A percentile compares a stretch with the other conserved stretches of the same genome.
Conservation (phyloP, 2,888 invertebrate species). For the Myopa testacea region DNA sequence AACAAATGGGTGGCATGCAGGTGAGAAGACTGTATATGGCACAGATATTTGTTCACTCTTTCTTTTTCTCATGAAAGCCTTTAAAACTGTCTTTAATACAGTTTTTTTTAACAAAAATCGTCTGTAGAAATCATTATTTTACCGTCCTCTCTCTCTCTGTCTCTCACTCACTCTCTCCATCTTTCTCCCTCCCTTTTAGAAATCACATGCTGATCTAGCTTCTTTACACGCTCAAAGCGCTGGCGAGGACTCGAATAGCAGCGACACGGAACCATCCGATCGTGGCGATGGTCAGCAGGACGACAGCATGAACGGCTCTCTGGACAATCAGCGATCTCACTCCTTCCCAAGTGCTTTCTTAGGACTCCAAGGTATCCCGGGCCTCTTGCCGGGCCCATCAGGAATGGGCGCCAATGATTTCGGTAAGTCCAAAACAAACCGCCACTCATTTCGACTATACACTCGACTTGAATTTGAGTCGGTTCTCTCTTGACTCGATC, state of each 20-base stretch:
- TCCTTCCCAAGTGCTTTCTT: constrained; percentile 84
- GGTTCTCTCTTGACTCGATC: too few relatives aligned
- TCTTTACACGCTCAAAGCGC: constrained; percentile 77
- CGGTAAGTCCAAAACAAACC: constrained; percentile 73
- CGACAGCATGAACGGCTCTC: constrained; percentile 73
- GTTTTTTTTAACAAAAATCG: not conserved
- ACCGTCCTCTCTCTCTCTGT: not conserved
- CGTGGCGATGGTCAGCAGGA: constrained; percentile 75
- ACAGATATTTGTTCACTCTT: constrained; percentile 26
- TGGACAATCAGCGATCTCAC: constrained; percentile 77
- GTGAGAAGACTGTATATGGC: constrained; percentile 14
- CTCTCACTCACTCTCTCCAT: not conserved
- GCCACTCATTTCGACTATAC: not conserved
- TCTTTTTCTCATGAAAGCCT: constrained; percentile 8
- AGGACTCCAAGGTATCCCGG: constrained; percentile 82
- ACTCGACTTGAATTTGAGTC: too few relatives aligned
- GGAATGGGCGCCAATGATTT: constrained; percentile 86
- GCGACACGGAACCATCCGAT: constrained; percentile 83
- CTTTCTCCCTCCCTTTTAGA: constrained; percentile 51
- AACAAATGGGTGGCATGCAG: constrained; percentile 40
- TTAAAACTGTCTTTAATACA: too few relatives aligned
- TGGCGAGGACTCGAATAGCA: constrained; percentile 86
- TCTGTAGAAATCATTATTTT: too few relatives aligned
- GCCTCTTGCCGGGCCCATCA: constrained; percentile 87
- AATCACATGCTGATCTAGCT: constrained; percentile 72